phyloP scores from a whole-genome alignment of 1,140 invertebrate genomes.

The Drosophila subpulchrella region DNA sequence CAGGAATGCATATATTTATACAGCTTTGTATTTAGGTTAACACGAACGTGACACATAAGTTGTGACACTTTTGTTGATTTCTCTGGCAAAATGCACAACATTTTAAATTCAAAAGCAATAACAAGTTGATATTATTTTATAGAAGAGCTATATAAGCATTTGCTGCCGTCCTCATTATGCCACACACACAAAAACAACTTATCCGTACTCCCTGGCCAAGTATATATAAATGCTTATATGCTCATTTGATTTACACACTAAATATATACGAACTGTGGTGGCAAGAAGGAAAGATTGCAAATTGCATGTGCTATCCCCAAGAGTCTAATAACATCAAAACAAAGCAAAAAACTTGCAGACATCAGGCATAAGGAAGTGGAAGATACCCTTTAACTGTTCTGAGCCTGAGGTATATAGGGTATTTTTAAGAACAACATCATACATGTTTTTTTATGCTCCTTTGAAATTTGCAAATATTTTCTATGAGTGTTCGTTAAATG shows the following conservation, averaged over 20 bases:
- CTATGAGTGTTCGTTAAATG: too few species aligned
- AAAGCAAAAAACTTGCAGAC: conserved; percentile 1
- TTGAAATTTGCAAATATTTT: too few species aligned
- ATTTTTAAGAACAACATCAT: too few species aligned
- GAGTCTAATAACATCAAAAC: conserved; percentile 66
- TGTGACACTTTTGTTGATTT: conserved; percentile 46
- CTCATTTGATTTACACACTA: conserved; percentile 60
- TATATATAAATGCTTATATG: conserved; percentile 45
- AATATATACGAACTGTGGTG: conserved; percentile 49
- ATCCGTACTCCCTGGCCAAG: conserved; percentile 3
- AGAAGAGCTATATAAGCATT: not conserved
- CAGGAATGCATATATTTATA: not conserved
- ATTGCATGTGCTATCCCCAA: conserved; percentile 64
- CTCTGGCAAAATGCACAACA: conserved; percentile 20
- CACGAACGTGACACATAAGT: conserved; percentile 21
- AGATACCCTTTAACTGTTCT: conserved; percentile 19
- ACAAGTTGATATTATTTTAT: conserved; percentile 47
- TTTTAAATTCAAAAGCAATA: conserved; percentile 59
- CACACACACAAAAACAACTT: conserved; percentile 13
- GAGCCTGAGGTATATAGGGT: too few species aligned
- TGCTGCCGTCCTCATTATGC: conserved; percentile 50
- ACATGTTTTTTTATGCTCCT: too few species aligned
- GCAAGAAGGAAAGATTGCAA: conserved; percentile 57
- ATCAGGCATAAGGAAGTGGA: not conserved
- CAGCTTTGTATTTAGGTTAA: not conserved